Base-by-base conservation (phyloP, 2,113 vertebrate species). In the Chaenocephalus aceratus region DNA sequence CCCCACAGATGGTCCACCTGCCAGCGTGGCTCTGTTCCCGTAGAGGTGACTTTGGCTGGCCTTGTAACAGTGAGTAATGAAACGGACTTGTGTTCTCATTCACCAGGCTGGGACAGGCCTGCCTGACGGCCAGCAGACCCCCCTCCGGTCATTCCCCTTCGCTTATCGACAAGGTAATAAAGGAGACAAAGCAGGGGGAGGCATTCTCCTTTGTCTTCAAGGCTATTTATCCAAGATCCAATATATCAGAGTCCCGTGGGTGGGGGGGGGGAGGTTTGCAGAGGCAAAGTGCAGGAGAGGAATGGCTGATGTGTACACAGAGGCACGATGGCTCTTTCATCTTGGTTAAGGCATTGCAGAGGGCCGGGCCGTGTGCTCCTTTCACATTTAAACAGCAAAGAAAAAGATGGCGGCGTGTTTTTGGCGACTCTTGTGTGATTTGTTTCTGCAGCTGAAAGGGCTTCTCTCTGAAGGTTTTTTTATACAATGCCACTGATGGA, bases 141-240 rank as follows among this genome's bases (percentile, higher is more conserved):
- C 76, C 78, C 77, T 62, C 34, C 18, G 80, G 79, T 84, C 67
- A 82, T 80, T 81, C 82, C 76, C 63, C 75, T 65, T 56, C 5
- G 60, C 79, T 88, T 86, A 91, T 89, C 57, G 86, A 93, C 87
- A 77, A 65, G 68, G 80, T 84, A 89, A 92, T 92, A 91, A 91
- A 91, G 75, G 72, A 71, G 82, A 80, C 75, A 69, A 82, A 85
- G 81, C 34, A 53, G 57, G 66, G 71, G 74, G 79, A 86, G 85
- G 70, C 36, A 5, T 44, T 68, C 78, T 76, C 75, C 84, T 92
- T 92, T 89, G 86, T 89, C 91, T 92, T 85, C 77, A 62, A 68
- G 75, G 85, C 84, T 88, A 87, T 92, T 91, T 91, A 91, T 89
- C 82, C 84, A 67, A 48, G 68, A 84, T 78, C 72, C 80, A 83